Evolutionary conservation across 2,888 invertebrate species (phyloP).

Genomic region (Plagodis pulveraria): DNA sequence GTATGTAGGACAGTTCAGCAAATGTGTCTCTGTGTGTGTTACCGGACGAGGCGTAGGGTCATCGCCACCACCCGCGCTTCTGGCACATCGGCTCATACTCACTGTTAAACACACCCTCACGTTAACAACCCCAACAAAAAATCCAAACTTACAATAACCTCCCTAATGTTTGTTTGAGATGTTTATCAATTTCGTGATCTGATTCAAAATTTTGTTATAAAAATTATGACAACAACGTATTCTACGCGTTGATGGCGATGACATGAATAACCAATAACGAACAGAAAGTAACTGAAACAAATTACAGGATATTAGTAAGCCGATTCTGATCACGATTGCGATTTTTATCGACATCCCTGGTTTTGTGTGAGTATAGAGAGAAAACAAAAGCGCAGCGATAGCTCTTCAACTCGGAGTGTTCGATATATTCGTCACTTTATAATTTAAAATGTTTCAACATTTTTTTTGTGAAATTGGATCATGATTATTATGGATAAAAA

Average conservation of each 20-base stretch:
- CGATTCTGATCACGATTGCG: conserved; percentile 2
- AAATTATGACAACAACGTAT: conserved; percentile 20
- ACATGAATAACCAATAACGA: conserved; percentile 40
- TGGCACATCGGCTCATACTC: conserved; percentile 72
- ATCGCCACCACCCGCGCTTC: conserved; percentile 67
- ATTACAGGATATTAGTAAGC: conserved; percentile 15
- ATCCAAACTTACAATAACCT: conserved; percentile 7
- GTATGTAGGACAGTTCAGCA: conserved; percentile 29
- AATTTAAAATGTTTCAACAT: conserved; percentile 1
- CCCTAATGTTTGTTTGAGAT: not conserved
- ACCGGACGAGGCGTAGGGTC: conserved; percentile 69
- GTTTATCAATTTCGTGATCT: not conserved
- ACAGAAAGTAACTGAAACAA: conserved; percentile 29
- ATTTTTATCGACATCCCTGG: not conserved
- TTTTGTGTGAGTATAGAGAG: conserved; percentile 8
- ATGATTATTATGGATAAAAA: conserved; percentile 18
- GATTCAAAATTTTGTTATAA: conserved; percentile 26
- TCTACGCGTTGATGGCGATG: conserved; percentile 38
- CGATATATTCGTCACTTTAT: not conserved
- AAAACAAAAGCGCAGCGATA: conserved; percentile 40
- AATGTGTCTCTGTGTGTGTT: conserved; percentile 42
- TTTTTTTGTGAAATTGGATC: conserved; percentile 44
- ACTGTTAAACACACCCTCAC: conserved; percentile 62
- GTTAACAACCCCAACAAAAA: conserved; percentile 27
- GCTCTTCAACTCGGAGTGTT: conserved; percentile 48